These are phyloP conservation scores for Drosophila nigricruria DNA, from an alignment of 2,888 invertebrate genomes.

Conservation along the genomic window DNA sequence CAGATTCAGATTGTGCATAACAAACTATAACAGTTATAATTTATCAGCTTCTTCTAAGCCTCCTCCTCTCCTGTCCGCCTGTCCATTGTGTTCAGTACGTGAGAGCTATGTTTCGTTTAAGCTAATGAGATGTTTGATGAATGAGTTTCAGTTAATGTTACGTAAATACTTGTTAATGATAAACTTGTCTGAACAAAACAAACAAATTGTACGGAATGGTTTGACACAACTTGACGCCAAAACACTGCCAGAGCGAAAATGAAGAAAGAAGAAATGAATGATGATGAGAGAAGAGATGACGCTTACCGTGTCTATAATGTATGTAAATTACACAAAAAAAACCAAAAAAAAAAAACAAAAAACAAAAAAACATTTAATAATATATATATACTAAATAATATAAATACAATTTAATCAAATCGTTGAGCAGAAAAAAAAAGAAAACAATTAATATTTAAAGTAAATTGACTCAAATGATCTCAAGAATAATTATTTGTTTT, in stretches of 20 bases:
- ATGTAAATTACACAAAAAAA: conserved; percentile 48
- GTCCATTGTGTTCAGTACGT: conserved; percentile 21
- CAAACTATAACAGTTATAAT: not conserved
- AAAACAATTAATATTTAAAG: conserved; percentile 1
- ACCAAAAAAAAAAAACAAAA: conserved; percentile 9
- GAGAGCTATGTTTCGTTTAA: conserved; percentile 32
- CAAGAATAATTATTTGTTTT: conserved; percentile 60
- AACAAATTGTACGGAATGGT: conserved; percentile 82
- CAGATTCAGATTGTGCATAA: not conserved
- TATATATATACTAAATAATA: conserved; percentile 29
- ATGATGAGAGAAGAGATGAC: conserved; percentile 37
- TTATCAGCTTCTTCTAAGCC: conserved; percentile 5
- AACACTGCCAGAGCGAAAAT: conserved; percentile 83
- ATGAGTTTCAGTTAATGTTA: conserved; percentile 48
- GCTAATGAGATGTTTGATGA: conserved; percentile 23
- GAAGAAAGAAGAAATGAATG: conserved; percentile 25
- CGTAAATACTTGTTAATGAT: conserved; percentile 52
- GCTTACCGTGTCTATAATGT: conserved; percentile 59
- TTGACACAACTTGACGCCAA: conserved; percentile 85
- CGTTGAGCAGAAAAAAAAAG: conserved; percentile 39
- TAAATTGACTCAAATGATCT: conserved; percentile 65
- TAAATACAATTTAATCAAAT: conserved; percentile 38
- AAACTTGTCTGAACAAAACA: conserved; percentile 70
- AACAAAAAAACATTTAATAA: conserved; percentile 24
- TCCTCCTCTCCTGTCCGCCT: not conserved